Base-by-base conservation (phyloP, 2,797 vertebrate species). In the Kryptolebias ocellatus region DNA sequence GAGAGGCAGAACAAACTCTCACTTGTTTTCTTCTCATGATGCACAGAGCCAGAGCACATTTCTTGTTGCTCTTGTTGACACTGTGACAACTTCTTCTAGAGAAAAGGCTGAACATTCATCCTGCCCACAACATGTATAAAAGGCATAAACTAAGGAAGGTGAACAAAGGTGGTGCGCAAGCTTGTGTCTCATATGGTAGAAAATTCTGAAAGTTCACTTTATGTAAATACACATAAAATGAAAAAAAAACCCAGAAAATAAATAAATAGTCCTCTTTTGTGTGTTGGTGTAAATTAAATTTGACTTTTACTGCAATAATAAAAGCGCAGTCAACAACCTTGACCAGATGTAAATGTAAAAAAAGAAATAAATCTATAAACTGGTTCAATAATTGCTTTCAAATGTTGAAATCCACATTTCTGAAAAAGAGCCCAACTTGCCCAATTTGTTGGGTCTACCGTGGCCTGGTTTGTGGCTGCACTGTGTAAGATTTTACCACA, bases 21-120 rank as follows among this genome's bases (percentile, higher is more conserved):
- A 28, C 60, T 57, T 84, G 62, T 83, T 79, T 55, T 66, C 45
- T 81, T 56, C 27, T 51, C 47, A n/a, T 57, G 58, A 75, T 70
- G 45, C 53, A 58, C 54, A 2, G 0, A 31, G 52, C 59, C 44
- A 82, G 44, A 68, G 5, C 31, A 29, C 27, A 31, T 39, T 62
- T 39, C 28, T 57, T 69, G 72, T 57, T 81, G 53, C 73, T 78
- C 54, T 70, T 51, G 78, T 54, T 52, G 57, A 49, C 65, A 52
- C 51, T 11, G 42, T 71, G 74, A 60, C 53, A 51, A 11, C 50
- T 42, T 45, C 39, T 76, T 50, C 53, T 63, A 49, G 52, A 39
- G 44, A 55, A 58, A 1, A 58, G 2, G n/a, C 60, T 53, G 20
- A 73, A 56, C 8, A 64, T 54, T 77, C 47, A 17, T 20, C 49